A percentile compares a stretch with the other conserved stretches of the same genome.
phyloP scores from a whole-genome alignment of 2,113 vertebrate species.

The Catharus bicknelli region DNA sequence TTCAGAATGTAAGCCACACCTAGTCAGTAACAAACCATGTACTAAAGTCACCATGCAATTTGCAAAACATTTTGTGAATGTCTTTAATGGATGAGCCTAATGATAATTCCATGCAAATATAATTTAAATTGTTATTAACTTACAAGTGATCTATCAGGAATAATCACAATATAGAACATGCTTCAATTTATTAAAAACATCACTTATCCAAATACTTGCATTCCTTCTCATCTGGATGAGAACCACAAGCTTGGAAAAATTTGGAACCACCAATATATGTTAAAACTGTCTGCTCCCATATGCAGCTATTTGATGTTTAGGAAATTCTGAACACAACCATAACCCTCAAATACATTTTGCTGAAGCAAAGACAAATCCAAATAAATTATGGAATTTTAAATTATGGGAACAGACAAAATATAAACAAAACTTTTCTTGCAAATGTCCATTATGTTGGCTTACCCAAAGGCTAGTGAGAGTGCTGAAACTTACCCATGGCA shows the following conservation, averaged over 20 bases:
- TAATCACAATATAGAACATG: background rate
- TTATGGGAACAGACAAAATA: background rate
- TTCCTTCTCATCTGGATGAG: background rate
- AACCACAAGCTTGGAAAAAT: background rate
- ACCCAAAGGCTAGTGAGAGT: background rate
- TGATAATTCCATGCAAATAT: background rate
- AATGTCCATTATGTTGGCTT: background rate
- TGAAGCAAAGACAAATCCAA: background rate
- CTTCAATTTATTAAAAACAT: background rate
- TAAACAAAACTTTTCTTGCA: background rate
- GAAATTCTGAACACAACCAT: background rate
- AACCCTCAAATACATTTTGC: background rate
- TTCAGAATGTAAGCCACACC: conserved; percentile 98
- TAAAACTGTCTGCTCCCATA: background rate
- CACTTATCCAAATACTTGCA: background rate
- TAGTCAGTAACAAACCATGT: conserved; percentile 56
- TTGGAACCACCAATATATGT: background rate
- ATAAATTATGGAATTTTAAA: background rate
- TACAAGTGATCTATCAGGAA: background rate
- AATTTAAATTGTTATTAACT: background rate
- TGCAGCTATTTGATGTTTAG: background rate
- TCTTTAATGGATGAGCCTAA: background rate
- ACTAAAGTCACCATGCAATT: conserved; percentile 1
- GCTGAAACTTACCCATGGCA: conserved; percentile 89
- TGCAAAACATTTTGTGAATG: background rate